Evolutionary conservation across 2,113 vertebrate genomes (phyloP).

Genomic region (Coregonus clupeaformis): DNA sequence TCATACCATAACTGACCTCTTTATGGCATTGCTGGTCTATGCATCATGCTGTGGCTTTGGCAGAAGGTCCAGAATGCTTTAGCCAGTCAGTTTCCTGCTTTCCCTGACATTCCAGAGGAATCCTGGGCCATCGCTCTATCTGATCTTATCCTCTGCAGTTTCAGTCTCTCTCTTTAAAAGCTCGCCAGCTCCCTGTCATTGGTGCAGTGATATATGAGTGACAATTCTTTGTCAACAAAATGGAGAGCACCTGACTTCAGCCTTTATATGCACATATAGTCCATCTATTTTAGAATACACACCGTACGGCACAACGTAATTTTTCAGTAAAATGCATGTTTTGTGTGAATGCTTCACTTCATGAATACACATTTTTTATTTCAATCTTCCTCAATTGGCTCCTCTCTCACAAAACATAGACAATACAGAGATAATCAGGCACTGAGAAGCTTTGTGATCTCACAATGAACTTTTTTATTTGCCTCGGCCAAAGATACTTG

Average conservation of each 20-base stretch:
- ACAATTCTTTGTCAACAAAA: constrained; percentile 15
- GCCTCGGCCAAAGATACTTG: constrained; percentile 26
- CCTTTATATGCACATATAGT: not conserved
- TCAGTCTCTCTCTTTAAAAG: constrained; percentile 22
- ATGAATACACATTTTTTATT: no score
- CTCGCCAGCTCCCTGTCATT: not conserved
- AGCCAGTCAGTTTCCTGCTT: constrained; percentile 5
- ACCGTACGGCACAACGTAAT: not conserved
- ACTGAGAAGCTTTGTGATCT: constrained; percentile 12
- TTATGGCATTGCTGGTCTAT: not conserved
- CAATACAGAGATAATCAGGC: constrained; percentile 18
- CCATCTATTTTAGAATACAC: not conserved
- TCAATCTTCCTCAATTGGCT: not conserved
- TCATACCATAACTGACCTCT: no score
- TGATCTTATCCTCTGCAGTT: constrained; percentile 20
- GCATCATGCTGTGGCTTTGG: not conserved
- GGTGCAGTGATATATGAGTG: not conserved
- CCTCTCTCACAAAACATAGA: not conserved
- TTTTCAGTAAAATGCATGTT: no score
- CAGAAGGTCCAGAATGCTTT: not conserved
- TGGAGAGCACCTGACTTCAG: not conserved
- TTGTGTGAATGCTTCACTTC: not conserved
- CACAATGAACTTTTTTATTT: constrained; percentile 42
- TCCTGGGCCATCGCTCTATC: constrained; percentile 29
- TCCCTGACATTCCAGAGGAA: constrained; percentile 25